Conservation (phyloP, 2,888 invertebrate genomes). For the Leptinotarsa juncta region DNA sequence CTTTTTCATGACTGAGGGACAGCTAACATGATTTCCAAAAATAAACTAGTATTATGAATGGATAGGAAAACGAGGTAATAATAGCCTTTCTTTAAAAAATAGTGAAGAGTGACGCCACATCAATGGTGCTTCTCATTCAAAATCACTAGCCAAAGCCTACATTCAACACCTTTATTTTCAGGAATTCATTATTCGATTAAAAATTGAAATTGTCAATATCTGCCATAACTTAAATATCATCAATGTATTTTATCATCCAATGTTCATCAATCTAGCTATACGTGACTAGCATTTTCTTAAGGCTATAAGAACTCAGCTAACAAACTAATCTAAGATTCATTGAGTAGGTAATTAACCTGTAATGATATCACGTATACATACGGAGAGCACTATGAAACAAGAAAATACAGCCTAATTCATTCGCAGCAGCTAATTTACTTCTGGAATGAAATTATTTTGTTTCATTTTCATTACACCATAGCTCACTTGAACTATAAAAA, state of each 20-base stretch:
- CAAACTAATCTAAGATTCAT: constrained; percentile 29
- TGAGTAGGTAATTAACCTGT: constrained; percentile 23
- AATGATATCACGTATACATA: constrained; percentile 32
- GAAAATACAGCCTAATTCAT: constrained; percentile 27
- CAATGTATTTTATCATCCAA: not conserved
- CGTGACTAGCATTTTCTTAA: constrained; percentile 20
- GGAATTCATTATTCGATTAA: too few relatives aligned
- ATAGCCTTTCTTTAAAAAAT: too few relatives aligned
- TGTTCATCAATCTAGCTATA: not conserved
- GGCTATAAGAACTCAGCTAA: constrained; percentile 27
- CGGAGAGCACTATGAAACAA: constrained; percentile 21
- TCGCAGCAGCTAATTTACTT: constrained; percentile 26
- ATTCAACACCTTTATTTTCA: too few relatives aligned
- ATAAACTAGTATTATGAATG: too few relatives aligned
- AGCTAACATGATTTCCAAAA: too few relatives aligned
- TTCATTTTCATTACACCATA: constrained; percentile 23
- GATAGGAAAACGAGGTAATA: too few relatives aligned
- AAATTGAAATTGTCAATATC: not conserved
- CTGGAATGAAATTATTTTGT: constrained; percentile 14
- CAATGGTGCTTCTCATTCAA: too few relatives aligned
- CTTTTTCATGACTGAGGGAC: too few relatives aligned
- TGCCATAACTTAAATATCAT: not conserved
- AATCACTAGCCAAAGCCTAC: too few relatives aligned
- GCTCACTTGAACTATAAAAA: constrained; percentile 25
- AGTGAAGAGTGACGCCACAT: too few relatives aligned